A percentile compares a stretch with the other conserved stretches of the same genome.
These are phyloP conservation scores for Lasioglossum calceatum DNA, from an alignment of 2,888 invertebrate genomes.

Conservation along the genomic window DNA sequence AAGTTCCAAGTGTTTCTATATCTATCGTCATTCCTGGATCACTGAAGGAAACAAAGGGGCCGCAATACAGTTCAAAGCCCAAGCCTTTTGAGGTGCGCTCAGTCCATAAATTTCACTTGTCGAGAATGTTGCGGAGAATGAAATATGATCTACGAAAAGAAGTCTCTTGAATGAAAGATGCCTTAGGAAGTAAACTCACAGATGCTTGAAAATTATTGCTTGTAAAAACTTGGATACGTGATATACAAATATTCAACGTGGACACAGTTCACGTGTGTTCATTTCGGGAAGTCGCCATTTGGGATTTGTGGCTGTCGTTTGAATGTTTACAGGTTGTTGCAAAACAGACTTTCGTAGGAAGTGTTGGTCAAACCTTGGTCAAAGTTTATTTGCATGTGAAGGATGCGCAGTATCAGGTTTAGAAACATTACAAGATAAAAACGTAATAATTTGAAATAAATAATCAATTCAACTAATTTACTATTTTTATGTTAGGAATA, in stretches of 20 bases:
- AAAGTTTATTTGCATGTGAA: neutral
- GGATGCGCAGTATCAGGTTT: neutral
- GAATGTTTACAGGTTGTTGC: neutral
- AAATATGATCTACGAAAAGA: conserved; percentile 6
- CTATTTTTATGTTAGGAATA: too few species aligned
- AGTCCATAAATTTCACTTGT: conserved; percentile 7
- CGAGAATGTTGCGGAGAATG: neutral
- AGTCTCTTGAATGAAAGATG: conserved; percentile 9
- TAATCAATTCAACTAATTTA: too few species aligned
- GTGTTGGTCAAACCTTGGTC: neutral
- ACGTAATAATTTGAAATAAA: too few species aligned
- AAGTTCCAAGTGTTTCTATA: neutral
- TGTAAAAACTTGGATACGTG: neutral
- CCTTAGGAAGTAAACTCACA: neutral
- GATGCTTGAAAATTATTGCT: conserved; percentile 18
- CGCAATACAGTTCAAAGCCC: neutral
- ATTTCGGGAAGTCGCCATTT: neutral
- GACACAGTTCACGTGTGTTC: neutral
- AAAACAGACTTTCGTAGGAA: neutral
- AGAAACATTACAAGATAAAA: too few species aligned
- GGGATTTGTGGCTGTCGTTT: neutral
- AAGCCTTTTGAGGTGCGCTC: neutral
- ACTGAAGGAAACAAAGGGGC: neutral
- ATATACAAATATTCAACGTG: neutral
- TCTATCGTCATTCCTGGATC: neutral